These are phyloP conservation scores for Oxyscelio sp. DNA, from an alignment of 2,888 invertebrate species.

Conservation along the genomic window DNA sequence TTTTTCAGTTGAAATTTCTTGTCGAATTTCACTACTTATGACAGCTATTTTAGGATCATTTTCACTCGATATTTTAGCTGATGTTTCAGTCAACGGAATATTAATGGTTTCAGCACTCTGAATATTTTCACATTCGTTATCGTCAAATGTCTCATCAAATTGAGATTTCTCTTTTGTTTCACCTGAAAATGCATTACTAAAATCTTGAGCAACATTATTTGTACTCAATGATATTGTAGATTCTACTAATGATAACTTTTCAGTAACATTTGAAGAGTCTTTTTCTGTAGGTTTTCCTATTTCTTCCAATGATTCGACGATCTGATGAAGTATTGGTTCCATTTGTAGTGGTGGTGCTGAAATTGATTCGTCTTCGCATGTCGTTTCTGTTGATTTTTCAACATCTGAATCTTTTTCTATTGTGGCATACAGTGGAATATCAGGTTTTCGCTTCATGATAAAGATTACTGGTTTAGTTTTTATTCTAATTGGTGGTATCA, in stretches of 20 bases:
- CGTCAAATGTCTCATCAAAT: constrained; percentile 67
- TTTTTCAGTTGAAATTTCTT: neutral
- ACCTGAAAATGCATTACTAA: constrained; percentile 22
- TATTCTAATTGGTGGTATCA: constrained; percentile 93
- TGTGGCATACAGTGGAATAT: constrained; percentile 89
- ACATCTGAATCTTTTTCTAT: constrained; percentile 10
- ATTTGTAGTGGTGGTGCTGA: too few species aligned
- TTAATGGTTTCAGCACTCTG: constrained; percentile 14
- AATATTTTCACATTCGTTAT: constrained; percentile 48
- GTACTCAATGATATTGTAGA: neutral
- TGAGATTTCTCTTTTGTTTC: constrained; percentile 28
- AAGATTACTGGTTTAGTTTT: constrained; percentile 95
- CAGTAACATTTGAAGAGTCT: constrained; percentile 25
- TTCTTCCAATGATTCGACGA: constrained; percentile 79
- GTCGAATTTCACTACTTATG: constrained; percentile 22
- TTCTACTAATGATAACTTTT: constrained; percentile 7
- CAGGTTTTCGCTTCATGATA: constrained; percentile 92
- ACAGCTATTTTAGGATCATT: too few species aligned
- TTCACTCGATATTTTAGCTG: constrained; percentile 6
- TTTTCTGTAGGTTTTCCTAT: constrained; percentile 76
- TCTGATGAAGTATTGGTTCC: constrained; percentile 79
- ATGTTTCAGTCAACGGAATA: neutral
- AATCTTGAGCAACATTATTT: constrained; percentile 5
- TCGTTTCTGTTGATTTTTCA: neutral
- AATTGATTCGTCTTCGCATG: too few species aligned